Evolutionary conservation across 2,113 vertebrate genomes (phyloP).

Genomic region (Pedionomus torquatus): DNA sequence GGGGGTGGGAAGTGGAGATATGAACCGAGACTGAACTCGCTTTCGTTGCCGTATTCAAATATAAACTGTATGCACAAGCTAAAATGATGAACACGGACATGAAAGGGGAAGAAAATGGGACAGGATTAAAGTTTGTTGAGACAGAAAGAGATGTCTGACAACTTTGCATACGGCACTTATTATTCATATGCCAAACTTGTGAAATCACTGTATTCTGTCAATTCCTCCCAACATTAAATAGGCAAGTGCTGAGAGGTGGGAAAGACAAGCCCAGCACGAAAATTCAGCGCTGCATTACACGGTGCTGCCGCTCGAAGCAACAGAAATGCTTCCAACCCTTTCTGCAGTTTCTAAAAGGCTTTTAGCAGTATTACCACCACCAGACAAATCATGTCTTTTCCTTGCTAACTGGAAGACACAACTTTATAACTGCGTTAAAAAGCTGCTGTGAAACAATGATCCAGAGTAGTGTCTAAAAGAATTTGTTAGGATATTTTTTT

Average conservation of each 20-base stretch:
- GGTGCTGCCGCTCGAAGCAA: background rate
- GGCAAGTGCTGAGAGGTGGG: background rate
- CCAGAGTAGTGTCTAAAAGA: background rate
- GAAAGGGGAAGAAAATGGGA: background rate
- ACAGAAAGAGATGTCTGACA: background rate
- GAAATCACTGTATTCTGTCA: background rate
- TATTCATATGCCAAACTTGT: background rate
- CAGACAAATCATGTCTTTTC: background rate
- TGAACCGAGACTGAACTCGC: background rate
- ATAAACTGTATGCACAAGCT: background rate
- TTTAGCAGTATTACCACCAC: background rate
- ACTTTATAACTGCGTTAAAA: conserved; percentile 45
- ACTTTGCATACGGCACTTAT: background rate
- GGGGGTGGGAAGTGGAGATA: background rate
- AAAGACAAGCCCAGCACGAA: background rate
- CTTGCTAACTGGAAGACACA: conserved; percentile 19
- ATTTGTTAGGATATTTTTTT: conserved; percentile 17
- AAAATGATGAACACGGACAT: background rate
- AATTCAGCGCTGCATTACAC: background rate
- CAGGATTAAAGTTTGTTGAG: background rate
- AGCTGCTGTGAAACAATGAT: background rate
- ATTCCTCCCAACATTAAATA: background rate
- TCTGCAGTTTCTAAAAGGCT: background rate
- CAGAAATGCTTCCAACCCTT: background rate
- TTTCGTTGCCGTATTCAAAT: conserved; percentile 10